Evolutionary conservation across 2,113 vertebrate species (phyloP), one percentile per base, ranked within the genome.

Genomic region (Penelope pileata): DNA sequence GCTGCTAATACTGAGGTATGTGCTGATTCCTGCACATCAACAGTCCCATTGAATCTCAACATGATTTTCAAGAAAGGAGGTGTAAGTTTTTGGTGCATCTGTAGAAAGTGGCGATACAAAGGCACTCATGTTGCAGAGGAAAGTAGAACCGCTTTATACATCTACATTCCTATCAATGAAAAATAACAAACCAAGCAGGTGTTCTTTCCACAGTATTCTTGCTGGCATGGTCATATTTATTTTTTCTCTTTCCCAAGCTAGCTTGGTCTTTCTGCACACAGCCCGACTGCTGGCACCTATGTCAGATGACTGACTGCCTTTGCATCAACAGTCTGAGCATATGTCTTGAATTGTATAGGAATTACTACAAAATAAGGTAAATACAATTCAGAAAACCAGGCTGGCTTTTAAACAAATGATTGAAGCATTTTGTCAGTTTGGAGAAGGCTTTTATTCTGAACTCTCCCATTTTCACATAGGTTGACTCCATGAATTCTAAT

Each of bases 361-460:
- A 73, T 50, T 22, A 50, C 60, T 62, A 45, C 30, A 59, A 47
- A 12, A 29, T 42, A 76, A 88, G 45, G 53, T 26, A 88, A 68
- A 50, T 58, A 68, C 30, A 62, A 69, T 72, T 89, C 24, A 76
- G 67, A 95, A 94, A 72, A 23, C 16, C 43, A 92, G 62, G 29
- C 36, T 94, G 43, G n/a, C 67, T 96, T 93, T 90, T 83, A 75
- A 93, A 92, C 32, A 80, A 92, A 68, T 15, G 29, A 67, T 77
- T 0, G 0, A 42, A 42, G 50, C 0, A 1, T 87, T 91, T 66
- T 75, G 34, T 72, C 67, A 72, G 3, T 87, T 81, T 92, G 60
- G 38, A 83, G 54, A 82, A 64, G 75, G 56, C 47, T 81, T 91
- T 91, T 80, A 72, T 64, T 76, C 16, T 7, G 29, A 66, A 19